Evolutionary conservation across 2,888 invertebrate species (phyloP).

Genomic region (Drosophila lacicola): DNA sequence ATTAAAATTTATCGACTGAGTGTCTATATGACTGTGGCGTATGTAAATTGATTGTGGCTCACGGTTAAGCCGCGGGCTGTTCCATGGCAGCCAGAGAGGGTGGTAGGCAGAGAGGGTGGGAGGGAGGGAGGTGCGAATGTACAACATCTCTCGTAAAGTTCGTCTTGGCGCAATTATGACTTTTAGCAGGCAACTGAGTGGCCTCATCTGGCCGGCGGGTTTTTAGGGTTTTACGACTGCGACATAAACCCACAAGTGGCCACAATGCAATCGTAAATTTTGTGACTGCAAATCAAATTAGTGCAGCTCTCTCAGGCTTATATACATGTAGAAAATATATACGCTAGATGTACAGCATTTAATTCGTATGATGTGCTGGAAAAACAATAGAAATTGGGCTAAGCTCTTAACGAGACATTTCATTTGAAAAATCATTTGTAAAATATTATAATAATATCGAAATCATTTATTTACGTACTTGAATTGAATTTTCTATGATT

Average conservation of each 20-base stretch:
- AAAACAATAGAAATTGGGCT: no score
- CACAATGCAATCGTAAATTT: conserved; percentile 62
- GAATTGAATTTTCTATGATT: no score
- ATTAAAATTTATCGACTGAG: conserved; percentile 69
- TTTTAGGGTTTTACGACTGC: conserved; percentile 48
- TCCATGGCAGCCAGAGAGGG: neutral
- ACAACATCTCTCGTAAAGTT: conserved; percentile 46
- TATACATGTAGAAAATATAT: conserved; percentile 4
- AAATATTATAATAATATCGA: no score
- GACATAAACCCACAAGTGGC: conserved; percentile 58
- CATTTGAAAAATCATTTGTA: no score
- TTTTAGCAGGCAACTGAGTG: conserved; percentile 54
- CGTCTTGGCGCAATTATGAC: conserved; percentile 58
- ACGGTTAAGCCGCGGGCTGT: conserved; percentile 12
- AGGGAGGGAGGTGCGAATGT: no score
- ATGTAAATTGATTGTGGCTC: conserved; percentile 65
- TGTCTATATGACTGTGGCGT: conserved; percentile 50
- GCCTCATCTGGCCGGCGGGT: conserved; percentile 52
- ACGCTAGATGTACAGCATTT: no score
- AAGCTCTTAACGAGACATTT: no score
- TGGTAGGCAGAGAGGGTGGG: no score
- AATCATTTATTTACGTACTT: no score
- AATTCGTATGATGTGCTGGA: no score
- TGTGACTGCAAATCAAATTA: conserved; percentile 62
- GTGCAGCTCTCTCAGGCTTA: conserved; percentile 22